These are phyloP conservation scores for Crotophaga sulcirostris DNA, from an alignment of 2,113 vertebrate species.

Conservation along the genomic window DNA sequence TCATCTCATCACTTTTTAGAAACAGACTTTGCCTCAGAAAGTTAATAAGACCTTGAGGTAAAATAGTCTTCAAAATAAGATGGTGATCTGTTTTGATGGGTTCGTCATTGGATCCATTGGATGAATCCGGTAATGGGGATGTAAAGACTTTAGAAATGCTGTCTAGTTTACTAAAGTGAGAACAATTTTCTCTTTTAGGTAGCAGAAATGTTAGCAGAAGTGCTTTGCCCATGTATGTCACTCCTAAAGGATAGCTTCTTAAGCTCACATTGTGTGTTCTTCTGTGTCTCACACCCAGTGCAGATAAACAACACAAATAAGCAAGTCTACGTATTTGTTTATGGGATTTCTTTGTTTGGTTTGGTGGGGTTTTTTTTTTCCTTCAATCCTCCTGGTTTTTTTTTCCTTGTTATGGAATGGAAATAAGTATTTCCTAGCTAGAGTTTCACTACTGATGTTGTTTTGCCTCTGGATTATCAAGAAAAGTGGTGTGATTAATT, in stretches of 20 bases:
- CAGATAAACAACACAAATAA: neutral
- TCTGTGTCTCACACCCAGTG: neutral
- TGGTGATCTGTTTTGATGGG: neutral
- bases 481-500: neutral
- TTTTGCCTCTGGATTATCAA: neutral
- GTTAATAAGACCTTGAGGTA: neutral
- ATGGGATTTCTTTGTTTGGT: neutral
- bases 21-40: neutral
- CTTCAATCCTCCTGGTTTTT: neutral
- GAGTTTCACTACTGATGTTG: neutral
- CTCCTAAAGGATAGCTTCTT: neutral
- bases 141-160: neutral
- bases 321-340: neutral
- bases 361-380: neutral
- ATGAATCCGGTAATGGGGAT: neutral
- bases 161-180: neutral
- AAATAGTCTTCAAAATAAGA: neutral
- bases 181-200: neutral
- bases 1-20: neutral
- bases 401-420: neutral
- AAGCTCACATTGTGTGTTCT: fast-evolving
- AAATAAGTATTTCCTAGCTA: neutral
- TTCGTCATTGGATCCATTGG: neutral
- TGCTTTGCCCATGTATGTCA: neutral
- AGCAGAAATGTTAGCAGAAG: neutral